A percentile compares a stretch with the other conserved stretches of the same genome.
phyloP scores from a whole-genome alignment of 2,888 invertebrate species.

The Meta bourneti region DNA sequence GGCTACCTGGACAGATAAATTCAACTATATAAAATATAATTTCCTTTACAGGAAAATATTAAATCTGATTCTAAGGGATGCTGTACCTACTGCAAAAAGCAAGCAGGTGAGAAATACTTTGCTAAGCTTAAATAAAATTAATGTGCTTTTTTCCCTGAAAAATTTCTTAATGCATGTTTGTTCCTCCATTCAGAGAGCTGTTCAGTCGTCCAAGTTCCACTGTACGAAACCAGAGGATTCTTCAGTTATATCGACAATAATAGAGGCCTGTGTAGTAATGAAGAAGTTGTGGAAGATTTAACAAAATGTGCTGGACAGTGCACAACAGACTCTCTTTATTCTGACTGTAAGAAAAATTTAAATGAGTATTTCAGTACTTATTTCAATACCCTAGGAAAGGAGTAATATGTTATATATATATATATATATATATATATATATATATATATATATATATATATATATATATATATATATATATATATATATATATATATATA shows the following conservation, averaged over 20 bases:
- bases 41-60: slow-evolving; percentile 60
- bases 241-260: slow-evolving; percentile 41
- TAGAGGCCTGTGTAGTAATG: slow-evolving; percentile 52
- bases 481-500: no score
- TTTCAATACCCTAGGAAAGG: no score
- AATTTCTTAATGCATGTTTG: neutral
- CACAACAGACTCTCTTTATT: slow-evolving; percentile 38
- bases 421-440: no score
- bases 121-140: neutral
- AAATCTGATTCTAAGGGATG: slow-evolving; percentile 66
- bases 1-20: no score
- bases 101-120: slow-evolving; percentile 39
- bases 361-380: no score
- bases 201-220: slow-evolving; percentile 50
- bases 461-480: no score
- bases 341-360: slow-evolving; percentile 42
- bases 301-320: slow-evolving; percentile 69
- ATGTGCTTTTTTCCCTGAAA: neutral
- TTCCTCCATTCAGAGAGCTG: slow-evolving; percentile 47
- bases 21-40: neutral
- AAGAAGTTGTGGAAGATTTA: slow-evolving; percentile 32
- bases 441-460: no score
- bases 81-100: slow-evolving; percentile 63
- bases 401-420: no score
- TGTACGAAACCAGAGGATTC: slow-evolving; percentile 53